Evolutionary conservation across 2,888 invertebrate genomes (phyloP).

Genomic region (Megalurothrips usitatus): DNA sequence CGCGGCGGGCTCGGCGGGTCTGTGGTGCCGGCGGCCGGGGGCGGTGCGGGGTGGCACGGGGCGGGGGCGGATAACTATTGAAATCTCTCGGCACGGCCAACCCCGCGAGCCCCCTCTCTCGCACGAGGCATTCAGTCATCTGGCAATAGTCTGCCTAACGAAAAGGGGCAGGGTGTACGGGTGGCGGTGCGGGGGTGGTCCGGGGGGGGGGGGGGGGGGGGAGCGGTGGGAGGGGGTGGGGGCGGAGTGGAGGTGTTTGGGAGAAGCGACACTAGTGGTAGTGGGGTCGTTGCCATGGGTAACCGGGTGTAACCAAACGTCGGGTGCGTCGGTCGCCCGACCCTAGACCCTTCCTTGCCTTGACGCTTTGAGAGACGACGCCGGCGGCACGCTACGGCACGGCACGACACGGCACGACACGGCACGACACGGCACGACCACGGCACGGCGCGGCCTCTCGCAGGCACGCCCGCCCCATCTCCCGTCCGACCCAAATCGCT

Average conservation of each 20-base stretch:
- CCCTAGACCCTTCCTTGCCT: too few relatives aligned
- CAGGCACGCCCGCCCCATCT: too few relatives aligned
- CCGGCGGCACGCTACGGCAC: background rate
- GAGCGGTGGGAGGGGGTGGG: background rate
- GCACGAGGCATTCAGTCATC: slow-evolving; percentile 6
- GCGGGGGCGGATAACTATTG: too few relatives aligned
- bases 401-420: background rate
- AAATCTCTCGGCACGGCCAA: background rate
- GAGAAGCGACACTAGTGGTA: background rate
- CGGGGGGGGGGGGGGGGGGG: background rate
- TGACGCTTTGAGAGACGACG: background rate
- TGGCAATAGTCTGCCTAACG: slow-evolving; percentile 1
- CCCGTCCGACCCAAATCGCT: too few relatives aligned
- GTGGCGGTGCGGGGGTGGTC: background rate
- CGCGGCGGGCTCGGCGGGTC: background rate
- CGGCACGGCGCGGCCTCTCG: background rate
- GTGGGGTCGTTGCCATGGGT: too few relatives aligned
- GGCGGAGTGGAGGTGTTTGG: background rate
- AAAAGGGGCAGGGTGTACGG: background rate
- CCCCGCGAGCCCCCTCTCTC: background rate
- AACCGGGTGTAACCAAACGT: too few relatives aligned
- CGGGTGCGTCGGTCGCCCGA: background rate
- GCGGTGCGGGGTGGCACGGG: background rate
- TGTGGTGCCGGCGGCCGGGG: background rate
- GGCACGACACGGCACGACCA: too few relatives aligned